These are phyloP conservation scores for Mixornis gularis DNA, from an alignment of 2,113 vertebrate species.

Conservation along the genomic window DNA sequence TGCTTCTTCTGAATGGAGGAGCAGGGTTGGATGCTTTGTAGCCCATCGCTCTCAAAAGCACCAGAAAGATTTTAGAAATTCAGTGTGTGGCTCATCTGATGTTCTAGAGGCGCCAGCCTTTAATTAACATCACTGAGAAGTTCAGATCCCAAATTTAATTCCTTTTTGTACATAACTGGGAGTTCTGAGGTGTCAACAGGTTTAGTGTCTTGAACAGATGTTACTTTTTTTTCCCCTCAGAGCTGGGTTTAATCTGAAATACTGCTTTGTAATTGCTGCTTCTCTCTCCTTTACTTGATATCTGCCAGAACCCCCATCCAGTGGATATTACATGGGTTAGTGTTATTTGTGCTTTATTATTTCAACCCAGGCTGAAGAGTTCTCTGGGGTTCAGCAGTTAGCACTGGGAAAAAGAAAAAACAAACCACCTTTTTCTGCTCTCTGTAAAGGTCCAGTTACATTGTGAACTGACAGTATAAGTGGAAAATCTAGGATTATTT, in stretches of 20 bases:
- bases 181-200: neutral
- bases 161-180: neutral
- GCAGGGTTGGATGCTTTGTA: neutral
- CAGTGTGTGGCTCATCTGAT: rapidly evolving
- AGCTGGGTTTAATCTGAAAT: neutral
- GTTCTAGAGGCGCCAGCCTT: neutral
- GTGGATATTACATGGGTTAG: neutral
- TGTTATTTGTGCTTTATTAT: neutral
- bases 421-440: neutral
- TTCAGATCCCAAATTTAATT: neutral
- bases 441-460: neutral
- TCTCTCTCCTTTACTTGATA: neutral
- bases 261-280: neutral
- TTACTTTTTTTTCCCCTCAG: neutral
- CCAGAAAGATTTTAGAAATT: neutral
- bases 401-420: neutral
- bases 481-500: neutral
- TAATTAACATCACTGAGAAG: neutral
- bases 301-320: neutral
- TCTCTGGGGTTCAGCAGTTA: neutral
- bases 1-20: neutral
- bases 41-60: neutral
- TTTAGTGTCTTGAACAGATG: neutral
- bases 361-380: neutral
- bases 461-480: neutral